These are phyloP conservation scores for Phoronis australis DNA, from an alignment of 2,888 invertebrate species.

Conservation along the genomic window DNA sequence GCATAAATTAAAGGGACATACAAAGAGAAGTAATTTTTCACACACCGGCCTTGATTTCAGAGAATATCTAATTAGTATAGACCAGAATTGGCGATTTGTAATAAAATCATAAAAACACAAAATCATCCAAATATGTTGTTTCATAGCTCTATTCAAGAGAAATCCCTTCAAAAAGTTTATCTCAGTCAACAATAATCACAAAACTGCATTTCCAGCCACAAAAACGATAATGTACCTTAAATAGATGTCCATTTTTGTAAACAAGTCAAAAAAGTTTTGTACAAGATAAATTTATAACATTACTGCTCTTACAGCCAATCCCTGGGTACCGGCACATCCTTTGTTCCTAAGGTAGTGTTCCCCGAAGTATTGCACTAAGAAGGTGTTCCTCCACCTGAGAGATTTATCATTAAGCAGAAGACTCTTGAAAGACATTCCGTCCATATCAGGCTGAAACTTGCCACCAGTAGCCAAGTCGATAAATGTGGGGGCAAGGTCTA, in stretches of 20 bases:
- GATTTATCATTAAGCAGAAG: constrained; percentile 26
- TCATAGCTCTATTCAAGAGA: neutral
- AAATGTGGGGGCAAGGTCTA: constrained; percentile 83
- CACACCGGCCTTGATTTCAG: no score
- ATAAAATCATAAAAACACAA: no score
- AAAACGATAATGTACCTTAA: no score
- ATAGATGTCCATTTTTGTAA: no score
- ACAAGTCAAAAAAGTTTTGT: no score
- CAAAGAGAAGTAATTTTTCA: no score
- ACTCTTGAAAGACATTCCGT: constrained; percentile 61
- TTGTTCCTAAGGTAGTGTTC: constrained; percentile 61
- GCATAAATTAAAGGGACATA: no score
- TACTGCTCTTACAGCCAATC: constrained; percentile 66
- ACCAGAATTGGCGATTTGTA: no score
- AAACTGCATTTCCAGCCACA: neutral
- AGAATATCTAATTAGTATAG: no score
- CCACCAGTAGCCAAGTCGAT: constrained; percentile 64
- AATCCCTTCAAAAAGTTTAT: neutral
- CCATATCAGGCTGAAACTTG: constrained; percentile 57
- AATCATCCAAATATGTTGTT: no score
- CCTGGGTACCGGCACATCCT: constrained; percentile 63
- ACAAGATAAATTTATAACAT: no score
- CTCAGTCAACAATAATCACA: no score
- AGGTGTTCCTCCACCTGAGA: constrained; percentile 23
- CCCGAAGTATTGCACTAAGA: constrained; percentile 78